Conservation (phyloP, 2,113 vertebrate species). For the Dipodomys stephensi region DNA sequence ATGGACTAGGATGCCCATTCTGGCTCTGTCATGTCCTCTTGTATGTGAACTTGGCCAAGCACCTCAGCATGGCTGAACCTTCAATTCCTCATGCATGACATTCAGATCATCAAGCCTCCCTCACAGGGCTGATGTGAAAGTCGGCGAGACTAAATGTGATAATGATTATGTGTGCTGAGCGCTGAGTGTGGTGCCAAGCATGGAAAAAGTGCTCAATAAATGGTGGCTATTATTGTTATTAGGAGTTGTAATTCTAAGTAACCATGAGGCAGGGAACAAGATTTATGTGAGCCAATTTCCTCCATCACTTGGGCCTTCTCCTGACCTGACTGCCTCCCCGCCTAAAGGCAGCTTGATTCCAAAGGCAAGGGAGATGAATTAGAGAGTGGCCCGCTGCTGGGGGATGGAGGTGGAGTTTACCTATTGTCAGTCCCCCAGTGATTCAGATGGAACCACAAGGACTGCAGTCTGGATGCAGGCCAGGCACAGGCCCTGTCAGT, state of each 20-base stretch:
- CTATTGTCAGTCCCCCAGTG: rapidly evolving
- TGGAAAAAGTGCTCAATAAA: constrained; percentile 40
- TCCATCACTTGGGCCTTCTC: constrained; percentile 6
- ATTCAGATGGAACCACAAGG: rapidly evolving
- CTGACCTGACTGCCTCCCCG: background rate
- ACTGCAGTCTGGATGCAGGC: rapidly evolving
- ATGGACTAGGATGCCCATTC: background rate
- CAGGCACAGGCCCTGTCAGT: rapidly evolving
- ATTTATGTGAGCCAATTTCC: background rate
- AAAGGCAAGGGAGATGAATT: background rate
- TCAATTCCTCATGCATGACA: background rate
- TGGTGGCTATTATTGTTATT: constrained; percentile 28
- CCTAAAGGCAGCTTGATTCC: background rate
- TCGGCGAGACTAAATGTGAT: constrained; percentile 52
- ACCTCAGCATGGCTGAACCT: background rate
- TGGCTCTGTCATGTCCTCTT: background rate
- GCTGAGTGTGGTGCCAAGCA: background rate
- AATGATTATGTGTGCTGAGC: background rate
- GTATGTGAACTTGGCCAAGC: background rate
- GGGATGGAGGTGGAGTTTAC: background rate
- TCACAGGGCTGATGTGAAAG: background rate
- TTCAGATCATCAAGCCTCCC: constrained; percentile 48
- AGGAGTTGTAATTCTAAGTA: constrained; percentile 44
- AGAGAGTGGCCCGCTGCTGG: rapidly evolving
- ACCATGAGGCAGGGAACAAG: background rate